Conservation (phyloP, 2,888 invertebrate species). For the Lydus trimaculatus region DNA sequence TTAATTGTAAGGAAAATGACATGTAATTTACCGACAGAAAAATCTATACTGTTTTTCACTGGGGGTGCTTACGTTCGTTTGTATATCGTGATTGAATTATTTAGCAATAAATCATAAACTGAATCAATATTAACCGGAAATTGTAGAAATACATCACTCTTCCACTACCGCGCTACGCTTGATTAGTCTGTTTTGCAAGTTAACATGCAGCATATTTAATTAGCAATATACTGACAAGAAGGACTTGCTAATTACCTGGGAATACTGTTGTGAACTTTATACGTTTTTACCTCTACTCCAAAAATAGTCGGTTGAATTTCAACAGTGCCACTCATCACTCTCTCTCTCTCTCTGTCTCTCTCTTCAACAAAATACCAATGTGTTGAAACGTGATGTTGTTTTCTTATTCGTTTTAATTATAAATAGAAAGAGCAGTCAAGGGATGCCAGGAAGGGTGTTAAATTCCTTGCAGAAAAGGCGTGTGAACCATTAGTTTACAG, state of each 20-base stretch:
- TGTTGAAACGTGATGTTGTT: background rate
- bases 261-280: background rate
- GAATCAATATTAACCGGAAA: constrained; percentile 4
- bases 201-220: background rate
- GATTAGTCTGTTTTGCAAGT: background rate
- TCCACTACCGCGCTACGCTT: background rate
- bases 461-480: background rate
- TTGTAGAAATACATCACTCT: background rate
- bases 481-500: background rate
- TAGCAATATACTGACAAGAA: background rate
- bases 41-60: background rate
- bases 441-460: background rate
- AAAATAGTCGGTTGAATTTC: background rate
- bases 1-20: constrained; percentile 5
- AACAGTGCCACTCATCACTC: background rate
- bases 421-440: background rate
- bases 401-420: background rate
- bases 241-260: background rate
- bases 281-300: background rate
- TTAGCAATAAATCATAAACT: background rate
- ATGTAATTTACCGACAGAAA: constrained; percentile 1
- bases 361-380: background rate
- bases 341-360: background rate
- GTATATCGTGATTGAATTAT: constrained; percentile 3
- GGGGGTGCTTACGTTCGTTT: background rate